Evolutionary conservation across 2,797 vertebrate species (phyloP), one percentile per base, ranked within the genome.

Genomic region (Thaleichthys pacificus): DNA sequence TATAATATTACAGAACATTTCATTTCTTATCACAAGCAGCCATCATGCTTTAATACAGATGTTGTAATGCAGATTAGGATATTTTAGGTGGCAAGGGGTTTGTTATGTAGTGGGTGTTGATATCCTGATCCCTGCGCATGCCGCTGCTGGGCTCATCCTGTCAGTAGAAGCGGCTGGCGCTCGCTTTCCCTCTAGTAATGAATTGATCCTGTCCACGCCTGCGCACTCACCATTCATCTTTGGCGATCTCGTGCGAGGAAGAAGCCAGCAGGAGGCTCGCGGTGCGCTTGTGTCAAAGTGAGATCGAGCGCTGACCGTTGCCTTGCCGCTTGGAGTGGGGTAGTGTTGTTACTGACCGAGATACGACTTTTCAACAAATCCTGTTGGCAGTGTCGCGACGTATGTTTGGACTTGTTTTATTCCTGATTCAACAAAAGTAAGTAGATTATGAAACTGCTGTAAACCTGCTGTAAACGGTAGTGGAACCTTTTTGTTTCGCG

Each of bases 251-350:
- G 80, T 86, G 85, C 73, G 38, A 73, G 74, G 63, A 80, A 69
- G 62, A 66, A 68, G 83, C 81, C 85, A 17, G 88, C 86, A 88
- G 88, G 88, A 86, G 88, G 85, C 82, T 86, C 79, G 77, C 79
- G 72, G 81, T 67, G 60, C 38, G 77, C 32, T 76, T 82, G 79
- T 80, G 81, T 82, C 79, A 76, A 69, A 67, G 66, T 82, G 38
- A 70, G 47, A n/a, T 5, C 66, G 15, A 9, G 11, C 26, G 26
- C 66, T 30, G 66, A 68, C 24, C 49, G 51, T 49, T 17, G 26
- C 1, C n/a, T 58, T 58, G 57, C 22, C n/a, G 22, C 57, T 21
- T 58, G 6, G 57, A 58, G n/a, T 58, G 17, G 11, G n/a, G 57
- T 22, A 14, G n/a, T 4, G 38, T 42, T 26, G 66, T 30, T 26